Percentiles rank a stretch among this genome's conserved stretches.
Conservation (phyloP, 2,888 invertebrate species). For the Plusia festucae region DNA sequence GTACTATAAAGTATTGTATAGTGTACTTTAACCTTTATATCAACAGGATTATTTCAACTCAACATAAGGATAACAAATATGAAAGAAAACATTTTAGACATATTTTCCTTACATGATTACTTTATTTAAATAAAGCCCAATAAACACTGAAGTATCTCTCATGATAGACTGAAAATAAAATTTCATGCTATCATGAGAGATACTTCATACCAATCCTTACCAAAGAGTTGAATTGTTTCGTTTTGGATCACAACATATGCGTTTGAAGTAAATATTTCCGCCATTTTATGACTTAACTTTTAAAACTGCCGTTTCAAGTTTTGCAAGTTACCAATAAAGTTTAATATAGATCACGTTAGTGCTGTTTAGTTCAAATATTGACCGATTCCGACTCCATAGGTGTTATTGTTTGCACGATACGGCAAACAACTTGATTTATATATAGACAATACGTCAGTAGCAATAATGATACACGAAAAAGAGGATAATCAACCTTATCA, state of each 20-base stretch:
- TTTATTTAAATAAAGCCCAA: no score
- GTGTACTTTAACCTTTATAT: no score
- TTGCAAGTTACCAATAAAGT: background rate
- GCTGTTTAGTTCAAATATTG: conserved; percentile 13
- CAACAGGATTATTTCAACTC: no score
- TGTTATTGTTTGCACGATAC: conserved; percentile 27
- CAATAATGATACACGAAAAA: no score
- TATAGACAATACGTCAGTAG: background rate
- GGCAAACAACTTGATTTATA: conserved; percentile 37
- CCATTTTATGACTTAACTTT: background rate
- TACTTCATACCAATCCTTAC: background rate
- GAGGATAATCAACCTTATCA: no score
- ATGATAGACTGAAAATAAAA: background rate
- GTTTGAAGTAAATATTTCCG: background rate
- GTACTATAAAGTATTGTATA: background rate
- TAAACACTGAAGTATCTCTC: no score
- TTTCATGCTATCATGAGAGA: no score
- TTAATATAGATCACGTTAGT: conserved; percentile 12
- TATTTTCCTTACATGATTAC: no score
- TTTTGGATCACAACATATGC: background rate
- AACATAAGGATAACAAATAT: no score
- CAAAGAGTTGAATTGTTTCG: background rate
- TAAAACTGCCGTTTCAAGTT: background rate
- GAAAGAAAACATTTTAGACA: no score
- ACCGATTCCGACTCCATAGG: conserved; percentile 28